A percentile compares a stretch with the other conserved stretches of the same genome.
phyloP scores from a whole-genome alignment of 2,113 vertebrate species.

The Hemichromis elongatus region DNA sequence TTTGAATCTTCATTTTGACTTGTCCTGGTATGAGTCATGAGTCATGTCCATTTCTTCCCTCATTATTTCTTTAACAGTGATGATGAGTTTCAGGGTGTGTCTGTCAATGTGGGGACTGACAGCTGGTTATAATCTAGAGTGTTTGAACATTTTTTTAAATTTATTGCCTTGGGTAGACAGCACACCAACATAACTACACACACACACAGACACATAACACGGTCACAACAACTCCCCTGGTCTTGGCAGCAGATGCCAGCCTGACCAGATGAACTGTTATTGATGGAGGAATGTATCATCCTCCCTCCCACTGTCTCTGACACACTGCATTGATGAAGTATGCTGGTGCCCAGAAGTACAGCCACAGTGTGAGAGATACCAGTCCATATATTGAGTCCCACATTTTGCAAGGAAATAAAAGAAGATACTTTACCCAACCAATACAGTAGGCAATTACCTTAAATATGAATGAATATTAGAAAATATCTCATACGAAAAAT shows the following conservation, averaged over 20 bases:
- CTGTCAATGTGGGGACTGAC: not conserved
- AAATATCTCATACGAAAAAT: not conserved
- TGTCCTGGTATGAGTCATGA: rapidly evolving
- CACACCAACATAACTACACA: not conserved
- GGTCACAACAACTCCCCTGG: not conserved
- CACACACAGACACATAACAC: not conserved
- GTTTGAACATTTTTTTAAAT: not conserved
- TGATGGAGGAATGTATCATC: conserved; percentile 53
- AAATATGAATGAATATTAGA: not conserved
- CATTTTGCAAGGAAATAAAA: not conserved
- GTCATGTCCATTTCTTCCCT: not conserved
- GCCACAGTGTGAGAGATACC: not conserved
- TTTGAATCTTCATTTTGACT: not conserved
- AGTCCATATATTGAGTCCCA: not conserved
- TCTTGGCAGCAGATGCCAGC: conserved; percentile 37
- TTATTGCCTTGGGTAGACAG: not conserved
- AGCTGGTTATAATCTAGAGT: not conserved
- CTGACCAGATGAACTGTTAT: conserved; percentile 56
- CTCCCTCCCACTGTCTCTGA: conserved; percentile 45
- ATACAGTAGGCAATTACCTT: not conserved
- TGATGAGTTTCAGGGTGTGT: not conserved
- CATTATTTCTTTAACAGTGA: not conserved
- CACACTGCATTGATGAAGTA: conserved; percentile 41
- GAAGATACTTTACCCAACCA: not conserved
- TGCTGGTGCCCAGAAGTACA: not conserved